Conservation (phyloP, 2,797 vertebrate species). For the Menidia menidia region DNA sequence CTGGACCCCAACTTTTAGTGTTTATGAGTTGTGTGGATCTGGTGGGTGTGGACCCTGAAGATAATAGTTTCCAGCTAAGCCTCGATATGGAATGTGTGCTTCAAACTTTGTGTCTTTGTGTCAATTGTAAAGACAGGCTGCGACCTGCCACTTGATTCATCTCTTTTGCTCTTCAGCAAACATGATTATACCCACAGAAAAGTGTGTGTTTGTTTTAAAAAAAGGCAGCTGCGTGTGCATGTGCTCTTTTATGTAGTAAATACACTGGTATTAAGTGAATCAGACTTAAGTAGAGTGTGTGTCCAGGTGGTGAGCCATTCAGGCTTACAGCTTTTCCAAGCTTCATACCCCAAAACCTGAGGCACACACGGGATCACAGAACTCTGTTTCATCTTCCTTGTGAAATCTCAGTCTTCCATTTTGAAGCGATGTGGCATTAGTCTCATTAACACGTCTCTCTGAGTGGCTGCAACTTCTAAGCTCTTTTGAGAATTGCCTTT, state of each 20-base stretch:
- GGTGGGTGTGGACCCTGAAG: slow-evolving; percentile 32
- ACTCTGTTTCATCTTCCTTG: slow-evolving; percentile 13
- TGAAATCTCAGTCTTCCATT: neutral
- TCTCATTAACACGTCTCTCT: slow-evolving; percentile 30
- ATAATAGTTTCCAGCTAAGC: slow-evolving; percentile 49
- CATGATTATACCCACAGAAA: slow-evolving; percentile 36
- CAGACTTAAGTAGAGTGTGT: slow-evolving; percentile 41
- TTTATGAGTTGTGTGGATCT: slow-evolving; percentile 31
- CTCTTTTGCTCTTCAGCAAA: slow-evolving; percentile 20
- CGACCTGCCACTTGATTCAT: slow-evolving; percentile 66
- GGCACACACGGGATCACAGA: slow-evolving; percentile 20
- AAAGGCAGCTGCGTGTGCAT: slow-evolving; percentile 28
- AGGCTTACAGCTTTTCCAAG: slow-evolving; percentile 12
- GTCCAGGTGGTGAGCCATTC: slow-evolving; percentile 45
- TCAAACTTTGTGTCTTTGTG: slow-evolving; percentile 27
- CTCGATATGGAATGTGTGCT: slow-evolving; percentile 54
- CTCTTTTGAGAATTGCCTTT: slow-evolving; percentile 23
- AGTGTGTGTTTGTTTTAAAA: neutral
- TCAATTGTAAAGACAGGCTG: slow-evolving; percentile 53
- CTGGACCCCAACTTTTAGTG: slow-evolving; percentile 27
- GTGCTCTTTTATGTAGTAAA: slow-evolving; percentile 50
- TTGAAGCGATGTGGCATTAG: slow-evolving; percentile 20
- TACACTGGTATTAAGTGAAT: slow-evolving; percentile 44
- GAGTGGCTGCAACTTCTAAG: slow-evolving; percentile 32
- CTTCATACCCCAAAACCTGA: slow-evolving; percentile 17